phyloP scores from a whole-genome alignment of 1,140 invertebrate species.

The Drosophila grimshawi region DNA sequence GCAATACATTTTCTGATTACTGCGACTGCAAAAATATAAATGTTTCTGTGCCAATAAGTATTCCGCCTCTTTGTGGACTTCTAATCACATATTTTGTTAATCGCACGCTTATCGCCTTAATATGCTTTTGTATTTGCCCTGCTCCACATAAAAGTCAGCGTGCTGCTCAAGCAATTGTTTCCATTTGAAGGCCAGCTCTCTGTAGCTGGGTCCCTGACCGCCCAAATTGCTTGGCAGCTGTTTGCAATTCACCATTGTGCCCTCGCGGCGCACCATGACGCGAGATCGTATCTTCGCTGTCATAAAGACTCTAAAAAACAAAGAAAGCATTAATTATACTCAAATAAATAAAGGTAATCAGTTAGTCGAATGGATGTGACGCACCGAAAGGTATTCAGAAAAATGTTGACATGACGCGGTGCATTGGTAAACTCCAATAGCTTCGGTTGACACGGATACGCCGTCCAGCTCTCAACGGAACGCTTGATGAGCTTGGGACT shows the following conservation, averaged over 20 bases:
- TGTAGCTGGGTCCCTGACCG: constrained; percentile 85
- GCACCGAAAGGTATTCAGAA: constrained; percentile 88
- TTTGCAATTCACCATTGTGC: constrained; percentile 84
- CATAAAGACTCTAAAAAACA: constrained; percentile 86
- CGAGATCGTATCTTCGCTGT: constrained; percentile 87
- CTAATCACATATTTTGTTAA: constrained; percentile 63
- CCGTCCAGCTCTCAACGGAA: constrained; percentile 88
- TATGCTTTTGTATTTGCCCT: constrained; percentile 86
- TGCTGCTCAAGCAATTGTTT: constrained; percentile 85
- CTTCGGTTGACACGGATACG: constrained; percentile 89
- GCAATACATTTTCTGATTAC: constrained; percentile 12
- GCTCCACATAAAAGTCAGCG: constrained; percentile 86
- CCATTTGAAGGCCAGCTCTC: constrained; percentile 87
- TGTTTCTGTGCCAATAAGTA: constrained; percentile 5
- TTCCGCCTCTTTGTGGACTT: constrained; percentile 1
- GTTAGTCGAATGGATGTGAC: neutral
- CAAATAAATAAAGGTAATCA: neutral
- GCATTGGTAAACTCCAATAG: constrained; percentile 90
- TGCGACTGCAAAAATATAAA: constrained; percentile 15
- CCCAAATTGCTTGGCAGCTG: constrained; percentile 87
- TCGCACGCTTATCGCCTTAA: constrained; percentile 67
- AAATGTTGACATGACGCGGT: constrained; percentile 88
- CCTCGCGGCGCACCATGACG: constrained; percentile 85
- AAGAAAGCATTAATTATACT: constrained; percentile 3
- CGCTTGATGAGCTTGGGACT: constrained; percentile 86